phyloP scores from a whole-genome alignment of 2,888 invertebrate species.

The Dicroscelio sp. region DNA sequence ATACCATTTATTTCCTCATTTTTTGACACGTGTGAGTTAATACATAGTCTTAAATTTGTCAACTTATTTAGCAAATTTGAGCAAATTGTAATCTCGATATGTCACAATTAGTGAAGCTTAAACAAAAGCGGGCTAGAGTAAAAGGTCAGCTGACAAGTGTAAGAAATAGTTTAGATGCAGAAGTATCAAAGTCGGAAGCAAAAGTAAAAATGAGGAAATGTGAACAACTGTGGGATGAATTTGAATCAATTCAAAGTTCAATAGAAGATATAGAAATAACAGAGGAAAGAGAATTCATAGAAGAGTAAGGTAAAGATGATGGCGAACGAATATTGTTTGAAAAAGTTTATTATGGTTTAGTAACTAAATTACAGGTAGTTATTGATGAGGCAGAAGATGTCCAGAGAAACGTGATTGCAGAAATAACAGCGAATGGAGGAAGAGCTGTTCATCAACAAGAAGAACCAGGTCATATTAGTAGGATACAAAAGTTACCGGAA shows the following conservation, averaged over 20 bases:
- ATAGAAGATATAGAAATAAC: not conserved
- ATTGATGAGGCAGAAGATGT: not conserved
- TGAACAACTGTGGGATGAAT: not conserved
- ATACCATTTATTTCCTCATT: too few species aligned
- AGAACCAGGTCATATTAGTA: not conserved
- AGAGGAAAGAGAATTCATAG: not conserved
- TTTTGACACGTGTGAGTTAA: not conserved
- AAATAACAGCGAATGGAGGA: too few species aligned
- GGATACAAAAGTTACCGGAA: not conserved
- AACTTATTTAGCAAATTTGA: too few species aligned
- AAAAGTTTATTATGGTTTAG: not conserved
- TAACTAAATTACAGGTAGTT: not conserved
- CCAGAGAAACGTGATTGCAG: not conserved
- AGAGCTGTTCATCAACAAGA: not conserved
- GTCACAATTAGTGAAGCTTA: not conserved
- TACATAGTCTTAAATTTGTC: constrained; percentile 4
- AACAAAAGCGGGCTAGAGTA: not conserved
- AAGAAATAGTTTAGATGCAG: not conserved
- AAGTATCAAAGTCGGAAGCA: not conserved
- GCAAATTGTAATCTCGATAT: too few species aligned
- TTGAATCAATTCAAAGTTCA: not conserved
- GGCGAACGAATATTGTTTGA: constrained; percentile 6
- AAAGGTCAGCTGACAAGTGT: not conserved
- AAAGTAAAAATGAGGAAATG: constrained; percentile 12
- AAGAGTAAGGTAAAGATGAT: not conserved